phyloP scores from a whole-genome alignment of 30 jellyfish, hydroid and myxozoan genomes.

The Pseudorhiza aurosa region DNA sequence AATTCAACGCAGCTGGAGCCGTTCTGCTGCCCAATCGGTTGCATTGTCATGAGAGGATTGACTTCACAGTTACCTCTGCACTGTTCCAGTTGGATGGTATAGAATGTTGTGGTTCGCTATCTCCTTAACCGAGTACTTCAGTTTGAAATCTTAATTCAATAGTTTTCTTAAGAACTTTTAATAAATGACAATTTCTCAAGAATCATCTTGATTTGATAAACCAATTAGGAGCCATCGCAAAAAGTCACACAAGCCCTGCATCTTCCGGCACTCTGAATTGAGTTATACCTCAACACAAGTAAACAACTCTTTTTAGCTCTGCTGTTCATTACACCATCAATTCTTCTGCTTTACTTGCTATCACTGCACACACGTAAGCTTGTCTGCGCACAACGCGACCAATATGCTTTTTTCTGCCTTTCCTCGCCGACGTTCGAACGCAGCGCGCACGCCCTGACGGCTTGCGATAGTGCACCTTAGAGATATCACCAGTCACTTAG shows the following conservation, averaged over 20 bases:
- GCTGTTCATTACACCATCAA: too few species aligned
- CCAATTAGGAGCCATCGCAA: background rate
- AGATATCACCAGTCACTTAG: too few species aligned
- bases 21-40: background rate
- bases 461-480: too few species aligned
- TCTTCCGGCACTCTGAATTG: background rate
- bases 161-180: slow-evolving; percentile 9
- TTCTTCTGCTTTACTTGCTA: too few species aligned
- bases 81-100: background rate
- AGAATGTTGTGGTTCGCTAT: slow-evolving; percentile 2
- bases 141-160: background rate
- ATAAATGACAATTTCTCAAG: background rate
- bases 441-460: too few species aligned
- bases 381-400: too few species aligned
- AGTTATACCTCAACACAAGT: background rate
- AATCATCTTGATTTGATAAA: background rate
- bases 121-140: background rate
- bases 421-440: too few species aligned
- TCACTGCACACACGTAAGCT: too few species aligned
- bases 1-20: slow-evolving; percentile 57
- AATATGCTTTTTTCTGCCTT: too few species aligned
- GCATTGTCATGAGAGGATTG: slow-evolving; percentile 6
- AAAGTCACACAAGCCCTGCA: background rate
- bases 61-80: background rate
- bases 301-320: too few species aligned